A percentile compares a stretch with the other conserved stretches of the same genome.
These are phyloP conservation scores for Chrysolina oricalcia DNA, from an alignment of 2,888 invertebrate species.

Conservation along the genomic window DNA sequence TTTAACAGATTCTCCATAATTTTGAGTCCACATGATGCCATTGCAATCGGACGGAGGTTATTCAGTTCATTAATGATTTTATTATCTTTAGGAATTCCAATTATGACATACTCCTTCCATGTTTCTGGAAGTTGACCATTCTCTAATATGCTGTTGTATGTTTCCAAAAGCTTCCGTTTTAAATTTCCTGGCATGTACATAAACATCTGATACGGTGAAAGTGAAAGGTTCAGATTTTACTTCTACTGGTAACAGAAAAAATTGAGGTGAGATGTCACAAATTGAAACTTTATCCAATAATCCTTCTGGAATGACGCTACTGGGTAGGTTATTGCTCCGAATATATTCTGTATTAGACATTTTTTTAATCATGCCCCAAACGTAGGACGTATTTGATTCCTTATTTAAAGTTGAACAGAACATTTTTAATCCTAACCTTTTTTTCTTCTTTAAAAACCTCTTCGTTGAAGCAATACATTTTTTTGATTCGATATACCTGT, in stretches of 20 bases:
- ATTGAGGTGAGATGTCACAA: background rate
- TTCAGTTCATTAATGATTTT: background rate
- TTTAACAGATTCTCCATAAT: constrained; percentile 9
- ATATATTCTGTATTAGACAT: background rate
- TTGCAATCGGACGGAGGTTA: background rate
- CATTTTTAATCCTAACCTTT: background rate
- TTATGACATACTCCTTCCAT: background rate
- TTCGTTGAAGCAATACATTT: background rate
- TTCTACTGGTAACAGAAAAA: background rate
- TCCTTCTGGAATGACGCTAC: background rate
- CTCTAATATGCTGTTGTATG: background rate
- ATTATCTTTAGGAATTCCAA: background rate
- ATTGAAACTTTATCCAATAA: background rate
- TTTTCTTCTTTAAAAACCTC: background rate
- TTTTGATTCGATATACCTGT: constrained; percentile 4
- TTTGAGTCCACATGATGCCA: constrained; percentile 18
- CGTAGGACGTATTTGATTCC: background rate
- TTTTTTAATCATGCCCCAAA: constrained; percentile 6
- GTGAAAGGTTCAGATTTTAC: background rate
- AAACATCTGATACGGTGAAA: background rate
- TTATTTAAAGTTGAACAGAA: constrained; percentile 10
- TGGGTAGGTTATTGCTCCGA: background rate
- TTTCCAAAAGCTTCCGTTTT: too few relatives aligned
- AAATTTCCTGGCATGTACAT: background rate
- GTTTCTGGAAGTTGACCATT: background rate